phyloP scores from a whole-genome alignment of 1,140 invertebrate genomes.

The Lethrus apterus region DNA sequence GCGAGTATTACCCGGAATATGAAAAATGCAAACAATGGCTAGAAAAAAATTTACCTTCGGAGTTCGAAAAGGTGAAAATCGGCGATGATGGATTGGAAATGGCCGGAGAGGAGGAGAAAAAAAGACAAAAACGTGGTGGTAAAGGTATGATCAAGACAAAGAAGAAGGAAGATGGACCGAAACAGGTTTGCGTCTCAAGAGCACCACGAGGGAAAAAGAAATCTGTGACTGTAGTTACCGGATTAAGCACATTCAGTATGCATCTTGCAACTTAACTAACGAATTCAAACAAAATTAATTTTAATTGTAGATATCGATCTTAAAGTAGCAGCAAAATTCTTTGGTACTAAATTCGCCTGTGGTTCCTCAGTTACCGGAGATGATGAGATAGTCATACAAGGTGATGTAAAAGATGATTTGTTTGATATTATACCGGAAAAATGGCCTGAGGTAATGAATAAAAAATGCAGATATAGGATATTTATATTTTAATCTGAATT shows the following conservation, averaged over 20 bases:
- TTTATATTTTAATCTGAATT: slow-evolving; percentile 11
- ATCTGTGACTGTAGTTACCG: slow-evolving; percentile 87
- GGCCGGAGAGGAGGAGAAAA: slow-evolving; percentile 82
- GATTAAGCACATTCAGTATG: slow-evolving; percentile 81
- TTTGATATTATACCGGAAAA: slow-evolving; percentile 97
- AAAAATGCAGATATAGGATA: slow-evolving; percentile 8
- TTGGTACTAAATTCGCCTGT: slow-evolving; percentile 96
- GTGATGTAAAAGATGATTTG: slow-evolving; percentile 94
- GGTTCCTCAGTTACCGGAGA: slow-evolving; percentile 97
- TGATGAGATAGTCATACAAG: slow-evolving; percentile 99
- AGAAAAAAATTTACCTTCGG: slow-evolving; percentile 85
- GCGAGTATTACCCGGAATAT: slow-evolving; percentile 96
- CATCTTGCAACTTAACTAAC: slow-evolving; percentile 15
- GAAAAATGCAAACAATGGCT: slow-evolving; percentile 97
- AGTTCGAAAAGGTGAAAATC: slow-evolving; percentile 83
- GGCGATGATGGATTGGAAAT: slow-evolving; percentile 59
- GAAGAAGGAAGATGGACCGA: slow-evolving; percentile 75
- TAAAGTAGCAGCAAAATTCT: slow-evolving; percentile 96
- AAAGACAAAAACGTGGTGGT: slow-evolving; percentile 83
- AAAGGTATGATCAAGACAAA: slow-evolving; percentile 84
- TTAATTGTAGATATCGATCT: slow-evolving; percentile 82
- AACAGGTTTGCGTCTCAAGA: slow-evolving; percentile 76
- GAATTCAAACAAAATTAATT: slow-evolving; percentile 18
- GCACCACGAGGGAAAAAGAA: slow-evolving; percentile 97
- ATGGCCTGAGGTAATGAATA: slow-evolving; percentile 73